A percentile compares a stretch with the other conserved stretches of the same genome.
Evolutionary conservation across 2,888 invertebrate genomes (phyloP).

Genomic region (Andrena marginata): DNA sequence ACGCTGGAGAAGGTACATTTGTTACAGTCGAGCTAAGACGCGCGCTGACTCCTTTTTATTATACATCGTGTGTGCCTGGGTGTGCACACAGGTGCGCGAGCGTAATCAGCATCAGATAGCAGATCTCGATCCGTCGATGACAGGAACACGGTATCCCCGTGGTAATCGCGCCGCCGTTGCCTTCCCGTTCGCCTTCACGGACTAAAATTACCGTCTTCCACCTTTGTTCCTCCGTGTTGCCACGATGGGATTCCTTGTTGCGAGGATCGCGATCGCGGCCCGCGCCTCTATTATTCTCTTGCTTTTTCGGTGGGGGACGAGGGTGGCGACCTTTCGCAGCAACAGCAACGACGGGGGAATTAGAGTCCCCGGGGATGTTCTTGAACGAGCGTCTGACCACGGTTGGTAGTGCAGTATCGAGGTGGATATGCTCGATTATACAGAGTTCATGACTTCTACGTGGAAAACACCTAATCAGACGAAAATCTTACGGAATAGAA

Average conservation of each 20-base stretch:
- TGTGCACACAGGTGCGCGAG: slow-evolving; percentile 49
- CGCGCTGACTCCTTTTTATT: slow-evolving; percentile 62
- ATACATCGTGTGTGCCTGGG: slow-evolving; percentile 46
- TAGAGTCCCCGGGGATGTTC: no score
- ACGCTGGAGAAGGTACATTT: slow-evolving; percentile 51
- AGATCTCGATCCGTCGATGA: slow-evolving; percentile 81
- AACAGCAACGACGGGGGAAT: no score
- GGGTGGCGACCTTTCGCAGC: not conserved
- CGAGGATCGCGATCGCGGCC: not conserved
- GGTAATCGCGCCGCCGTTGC: slow-evolving; percentile 68
- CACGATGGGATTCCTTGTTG: slow-evolving; percentile 11
- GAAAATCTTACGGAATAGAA: no score
- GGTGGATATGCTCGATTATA: no score
- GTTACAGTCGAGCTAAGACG: slow-evolving; percentile 62
- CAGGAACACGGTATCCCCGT: slow-evolving; percentile 78
- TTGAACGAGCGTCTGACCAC: no score
- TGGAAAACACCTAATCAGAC: no score
- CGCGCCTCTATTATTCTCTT: not conserved
- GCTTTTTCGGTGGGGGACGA: not conserved
- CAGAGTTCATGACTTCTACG: no score
- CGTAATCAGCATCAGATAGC: slow-evolving; percentile 81
- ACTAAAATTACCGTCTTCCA: slow-evolving; percentile 68
- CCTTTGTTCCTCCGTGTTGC: slow-evolving; percentile 40
- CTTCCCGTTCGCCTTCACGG: slow-evolving; percentile 68
- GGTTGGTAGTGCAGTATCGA: no score